Percentiles rank a stretch among this genome's conserved stretches.
Conservation (phyloP, 2,113 vertebrate species). For the Dermatemys mawii region DNA sequence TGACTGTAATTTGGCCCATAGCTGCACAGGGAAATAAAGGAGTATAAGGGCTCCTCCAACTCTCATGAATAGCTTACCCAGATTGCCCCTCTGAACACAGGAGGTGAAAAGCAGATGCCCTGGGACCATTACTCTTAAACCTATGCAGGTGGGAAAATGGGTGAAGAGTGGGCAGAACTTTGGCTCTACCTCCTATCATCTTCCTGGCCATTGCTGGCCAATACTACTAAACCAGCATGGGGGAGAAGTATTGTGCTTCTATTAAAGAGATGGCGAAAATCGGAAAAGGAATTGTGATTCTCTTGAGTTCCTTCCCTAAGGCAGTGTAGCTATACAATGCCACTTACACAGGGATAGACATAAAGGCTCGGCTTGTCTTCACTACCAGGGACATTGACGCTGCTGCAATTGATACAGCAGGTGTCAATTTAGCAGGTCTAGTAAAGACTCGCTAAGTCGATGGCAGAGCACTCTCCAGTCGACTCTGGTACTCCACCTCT, state of each 20-base stretch:
- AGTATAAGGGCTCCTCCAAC: background rate
- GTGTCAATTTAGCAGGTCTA: too few species aligned
- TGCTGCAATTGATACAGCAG: too few species aligned
- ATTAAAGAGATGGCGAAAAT: background rate
- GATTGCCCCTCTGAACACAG: background rate
- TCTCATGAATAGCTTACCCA: background rate
- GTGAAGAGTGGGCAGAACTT: background rate
- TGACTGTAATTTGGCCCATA: fast-evolving
- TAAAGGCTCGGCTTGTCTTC: background rate
- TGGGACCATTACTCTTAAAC: background rate
- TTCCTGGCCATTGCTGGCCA: background rate
- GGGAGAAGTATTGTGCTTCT: background rate
- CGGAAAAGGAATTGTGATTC: background rate
- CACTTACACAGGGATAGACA: background rate
- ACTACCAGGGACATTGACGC: too few species aligned
- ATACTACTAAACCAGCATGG: background rate
- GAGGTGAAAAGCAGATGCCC: background rate
- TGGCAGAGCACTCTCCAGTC: too few species aligned
- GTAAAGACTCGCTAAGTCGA: too few species aligned
- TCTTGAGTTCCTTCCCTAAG: background rate
- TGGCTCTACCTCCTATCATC: background rate
- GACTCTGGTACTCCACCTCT: too few species aligned
- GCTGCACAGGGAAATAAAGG: background rate
- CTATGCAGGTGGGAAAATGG: background rate
- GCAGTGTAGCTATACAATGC: background rate